Conservation (phyloP, 1,140 invertebrate species). For the Ptiloglossa arizonensis region DNA sequence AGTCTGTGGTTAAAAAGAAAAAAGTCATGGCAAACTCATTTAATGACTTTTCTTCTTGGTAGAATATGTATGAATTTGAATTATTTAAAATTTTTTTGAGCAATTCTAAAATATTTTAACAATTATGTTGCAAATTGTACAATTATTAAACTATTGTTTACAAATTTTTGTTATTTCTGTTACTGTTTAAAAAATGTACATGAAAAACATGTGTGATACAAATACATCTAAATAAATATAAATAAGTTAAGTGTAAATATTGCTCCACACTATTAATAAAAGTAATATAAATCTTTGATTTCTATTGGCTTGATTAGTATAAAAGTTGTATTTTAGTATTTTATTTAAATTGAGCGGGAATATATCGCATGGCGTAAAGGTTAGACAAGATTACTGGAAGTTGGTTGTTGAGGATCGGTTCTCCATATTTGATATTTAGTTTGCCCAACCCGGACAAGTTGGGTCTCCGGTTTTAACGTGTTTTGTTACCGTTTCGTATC, state of each 20-base stretch:
- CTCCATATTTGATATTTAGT: constrained; percentile 68
- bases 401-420: constrained; percentile 35
- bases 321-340: neutral
- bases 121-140: neutral
- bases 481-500: neutral
- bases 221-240: neutral
- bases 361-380: neutral
- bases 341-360: neutral
- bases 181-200: neutral
- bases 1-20: constrained; percentile 81
- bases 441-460: constrained; percentile 1
- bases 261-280: neutral
- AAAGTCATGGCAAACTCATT: constrained; percentile 83
- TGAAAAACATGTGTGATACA: no score
- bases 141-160: neutral
- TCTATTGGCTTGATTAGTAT: neutral
- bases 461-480: constrained; percentile 9
- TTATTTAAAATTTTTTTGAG: constrained; percentile 20
- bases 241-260: neutral
- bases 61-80: constrained; percentile 33
- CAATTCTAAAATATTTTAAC: constrained; percentile 24
- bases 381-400: constrained; percentile 15
- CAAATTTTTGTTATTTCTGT: neutral
- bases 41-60: constrained; percentile 86
- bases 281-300: neutral